Conservation (phyloP, 92 coral and sea anemone genomes). For the Micromussa lordhowensis region DNA sequence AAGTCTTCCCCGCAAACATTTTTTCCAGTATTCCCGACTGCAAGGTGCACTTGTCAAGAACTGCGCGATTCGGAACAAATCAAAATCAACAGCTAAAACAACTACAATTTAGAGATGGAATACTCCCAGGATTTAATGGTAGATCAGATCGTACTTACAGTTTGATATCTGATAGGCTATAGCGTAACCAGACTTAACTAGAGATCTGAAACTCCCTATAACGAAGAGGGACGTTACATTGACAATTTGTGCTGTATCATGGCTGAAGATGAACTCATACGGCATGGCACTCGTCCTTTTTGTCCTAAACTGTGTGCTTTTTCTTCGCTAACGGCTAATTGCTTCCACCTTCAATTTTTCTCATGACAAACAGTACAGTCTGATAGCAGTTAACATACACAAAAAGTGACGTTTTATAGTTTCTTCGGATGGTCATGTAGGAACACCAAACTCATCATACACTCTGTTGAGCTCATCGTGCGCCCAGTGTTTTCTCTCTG, state of each 20-base stretch:
- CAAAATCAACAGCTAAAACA: background rate
- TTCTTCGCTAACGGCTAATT: no score
- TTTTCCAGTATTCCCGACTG: no score
- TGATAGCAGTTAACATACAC: background rate
- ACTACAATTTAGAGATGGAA: background rate
- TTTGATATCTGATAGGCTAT: background rate
- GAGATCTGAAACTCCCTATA: background rate
- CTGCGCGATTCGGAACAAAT: background rate
- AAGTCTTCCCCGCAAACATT: no score
- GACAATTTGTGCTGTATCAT: background rate
- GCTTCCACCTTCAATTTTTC: background rate
- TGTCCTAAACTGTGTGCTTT: background rate
- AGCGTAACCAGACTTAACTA: background rate
- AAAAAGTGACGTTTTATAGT: background rate
- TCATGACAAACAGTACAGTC: background rate
- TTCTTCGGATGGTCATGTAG: background rate
- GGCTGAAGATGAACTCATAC: background rate
- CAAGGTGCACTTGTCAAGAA: background rate
- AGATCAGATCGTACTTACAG: background rate
- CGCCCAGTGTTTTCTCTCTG: conserved; percentile 39
- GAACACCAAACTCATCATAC: conserved; percentile 29
- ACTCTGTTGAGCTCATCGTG: conserved; percentile 63
- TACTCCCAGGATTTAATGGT: background rate
- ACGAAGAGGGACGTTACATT: background rate
- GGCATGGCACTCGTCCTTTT: background rate